Base-by-base conservation (phyloP, 2,113 vertebrate species). In the Centropus unirufus region DNA sequence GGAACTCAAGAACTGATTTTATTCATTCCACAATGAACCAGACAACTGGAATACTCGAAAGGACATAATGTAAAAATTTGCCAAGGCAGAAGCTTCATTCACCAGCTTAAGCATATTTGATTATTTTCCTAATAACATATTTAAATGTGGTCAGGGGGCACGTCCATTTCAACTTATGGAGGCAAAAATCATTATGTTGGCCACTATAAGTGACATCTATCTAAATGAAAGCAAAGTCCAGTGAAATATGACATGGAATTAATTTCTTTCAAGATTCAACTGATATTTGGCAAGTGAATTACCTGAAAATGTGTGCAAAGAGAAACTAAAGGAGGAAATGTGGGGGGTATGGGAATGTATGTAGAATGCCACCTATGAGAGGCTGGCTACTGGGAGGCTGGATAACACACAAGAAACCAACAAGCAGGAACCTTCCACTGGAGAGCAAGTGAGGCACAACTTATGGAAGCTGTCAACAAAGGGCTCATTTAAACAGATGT, bases 131-230 rank as follows among this genome's bases (percentile, higher is more conserved):
- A 30, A 26, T 47, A 47, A 57, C 9, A 11, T 22, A 55, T 42
- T 59, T 26, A 61, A 81, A 69, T 5, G 8, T 3, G 52, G 29
- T 7, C 22, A 42, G 78, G 34, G 19, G 8, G 11, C 12, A 23
- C 0, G 34, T 21, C 20, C 57, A 19, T 52, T 92, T 80, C 68
- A 54, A 40, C 3, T 2, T 9, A 19, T 5, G 11, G 15, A 80
- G 30, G 55, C 22, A 61, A 90, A 44, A 81, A 54, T 23, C 40
- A 13, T 1, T 0, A 6, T 0, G 4, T 32, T 11, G 68, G 29
- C 22, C 44, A 47, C 19, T 47, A 47, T 21, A 18, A 47, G 20
- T 47, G 47, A 47, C 47, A 47, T 47, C 47, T 47, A 47, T 47
- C 47, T 47, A 20, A 47, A 47, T 47, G 20, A 47, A 47, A 47